Base-by-base conservation (phyloP, 1,140 invertebrate genomes). In the Sitophilus oryzae region DNA sequence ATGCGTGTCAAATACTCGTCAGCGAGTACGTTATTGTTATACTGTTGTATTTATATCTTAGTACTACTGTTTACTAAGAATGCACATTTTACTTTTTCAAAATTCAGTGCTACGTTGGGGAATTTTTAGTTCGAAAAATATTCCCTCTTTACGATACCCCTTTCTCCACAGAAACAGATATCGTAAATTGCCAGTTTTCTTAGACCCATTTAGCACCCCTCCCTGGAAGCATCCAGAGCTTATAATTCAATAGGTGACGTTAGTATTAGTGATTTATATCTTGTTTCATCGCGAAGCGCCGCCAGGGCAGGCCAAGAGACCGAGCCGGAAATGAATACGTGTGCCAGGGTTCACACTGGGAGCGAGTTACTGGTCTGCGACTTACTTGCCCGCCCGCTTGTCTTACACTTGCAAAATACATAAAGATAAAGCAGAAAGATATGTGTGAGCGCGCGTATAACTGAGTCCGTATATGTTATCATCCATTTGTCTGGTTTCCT, bases 221-320 rank as follows among this genome's bases (percentile, higher is more conserved):
- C 11, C 5, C 25, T 6, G 25, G 25, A 30, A 30, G 11, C 5
- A 11, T 30, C 11, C 25, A 11, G 25, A 30, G 11, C 25, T 5
- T 30, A 30, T 30, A 30, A 30, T 30, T 30, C 25, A 30, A 30
- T 30, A 30, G 25, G 25, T 30, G 25, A 5, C 25, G 25, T 30
- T 11, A 5, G 25, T 30, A 30, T 30, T 30, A 11, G 25, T 30
- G 25, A 30, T 30, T 30, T 30, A 30, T 30, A 11, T 30, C 5
- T 11, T 30, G 5, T 6, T 11, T 30, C 11, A 5, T 30, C 5
- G 11, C 25, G 25, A 11, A 11, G 25, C 25, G 5, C 25, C 5
- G 25, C 25, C 25, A 30, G 11, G n/a, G n/a, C n/a, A 71, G 44
- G 73, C 77, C 14, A 63, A 73, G 52, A 74, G 69, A 34, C 73